Percentiles rank a stretch among this genome's conserved stretches.
Conservation (phyloP, 2,888 invertebrate species). For the Celastrina argiolus region DNA sequence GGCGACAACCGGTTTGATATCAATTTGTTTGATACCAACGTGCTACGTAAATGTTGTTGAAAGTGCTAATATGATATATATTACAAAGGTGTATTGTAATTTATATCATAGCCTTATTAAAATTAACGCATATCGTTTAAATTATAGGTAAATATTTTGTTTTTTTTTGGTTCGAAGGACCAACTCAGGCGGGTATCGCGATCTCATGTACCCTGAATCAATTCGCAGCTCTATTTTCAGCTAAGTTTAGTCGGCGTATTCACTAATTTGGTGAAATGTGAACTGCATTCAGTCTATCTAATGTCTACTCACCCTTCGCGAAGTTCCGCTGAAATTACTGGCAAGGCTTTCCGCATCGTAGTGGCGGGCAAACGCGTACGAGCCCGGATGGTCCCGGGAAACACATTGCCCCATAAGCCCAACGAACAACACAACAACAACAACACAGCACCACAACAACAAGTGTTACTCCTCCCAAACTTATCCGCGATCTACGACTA, state of each 20-base stretch:
- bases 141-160: no score
- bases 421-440: constrained; percentile 38
- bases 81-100: no score
- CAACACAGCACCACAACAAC: constrained; percentile 20
- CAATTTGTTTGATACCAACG: neutral
- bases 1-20: neutral
- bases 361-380: constrained; percentile 64
- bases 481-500: neutral
- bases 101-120: no score
- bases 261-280: neutral
- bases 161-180: no score
- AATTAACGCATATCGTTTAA: no score
- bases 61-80: no score
- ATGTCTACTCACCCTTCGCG: constrained; percentile 51
- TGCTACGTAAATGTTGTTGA: neutral
- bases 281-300: neutral
- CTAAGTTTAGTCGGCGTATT: neutral
- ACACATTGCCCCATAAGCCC: constrained; percentile 87
- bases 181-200: no score
- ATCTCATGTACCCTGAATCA: neutral
- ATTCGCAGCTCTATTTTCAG: neutral
- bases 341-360: constrained; percentile 70
- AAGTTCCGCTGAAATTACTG: constrained; percentile 56
- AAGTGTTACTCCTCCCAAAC: neutral
- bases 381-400: constrained; percentile 79